Evolutionary conservation across 2,888 invertebrate species (phyloP).

Genomic region (Eupithecia exiguata): DNA sequence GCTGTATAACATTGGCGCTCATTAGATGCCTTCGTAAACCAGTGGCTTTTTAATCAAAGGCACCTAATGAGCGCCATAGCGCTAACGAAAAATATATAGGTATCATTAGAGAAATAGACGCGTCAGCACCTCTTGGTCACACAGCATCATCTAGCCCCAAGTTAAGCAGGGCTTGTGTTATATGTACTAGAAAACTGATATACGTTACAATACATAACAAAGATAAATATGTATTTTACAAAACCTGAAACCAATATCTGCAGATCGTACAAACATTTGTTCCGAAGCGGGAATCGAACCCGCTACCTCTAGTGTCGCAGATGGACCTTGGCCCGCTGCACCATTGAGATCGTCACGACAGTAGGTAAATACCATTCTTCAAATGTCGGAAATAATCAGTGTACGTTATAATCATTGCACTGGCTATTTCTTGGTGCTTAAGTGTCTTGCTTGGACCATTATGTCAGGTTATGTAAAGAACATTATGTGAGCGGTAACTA

Average conservation of each 20-base stretch:
- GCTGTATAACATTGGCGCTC: no score
- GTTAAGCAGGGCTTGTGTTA: no score
- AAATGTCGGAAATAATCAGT: constrained; percentile 12
- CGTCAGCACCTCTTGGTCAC: no score
- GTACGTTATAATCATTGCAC: not conserved
- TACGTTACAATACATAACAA: not conserved
- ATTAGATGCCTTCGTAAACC: no score
- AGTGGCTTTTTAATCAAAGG: no score
- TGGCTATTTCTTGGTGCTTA: constrained; percentile 3
- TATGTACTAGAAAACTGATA: no score
- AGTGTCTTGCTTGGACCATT: not conserved
- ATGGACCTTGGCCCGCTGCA: not conserved
- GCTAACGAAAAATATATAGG: no score
- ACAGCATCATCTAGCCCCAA: no score
- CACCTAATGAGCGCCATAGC: no score
- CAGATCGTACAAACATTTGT: no score
- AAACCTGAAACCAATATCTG: no score
- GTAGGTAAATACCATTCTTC: not conserved
- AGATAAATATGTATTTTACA: not conserved
- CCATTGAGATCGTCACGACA: not conserved
- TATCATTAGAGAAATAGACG: no score
- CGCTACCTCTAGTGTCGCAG: not conserved
- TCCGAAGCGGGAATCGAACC: not conserved
- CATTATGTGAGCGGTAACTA: constrained; percentile 4
- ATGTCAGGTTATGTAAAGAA: not conserved